Percentiles rank a stretch among this genome's conserved stretches.
Evolutionary conservation across 2,113 vertebrate genomes (phyloP).

Genomic region (Struthidea cinerea): DNA sequence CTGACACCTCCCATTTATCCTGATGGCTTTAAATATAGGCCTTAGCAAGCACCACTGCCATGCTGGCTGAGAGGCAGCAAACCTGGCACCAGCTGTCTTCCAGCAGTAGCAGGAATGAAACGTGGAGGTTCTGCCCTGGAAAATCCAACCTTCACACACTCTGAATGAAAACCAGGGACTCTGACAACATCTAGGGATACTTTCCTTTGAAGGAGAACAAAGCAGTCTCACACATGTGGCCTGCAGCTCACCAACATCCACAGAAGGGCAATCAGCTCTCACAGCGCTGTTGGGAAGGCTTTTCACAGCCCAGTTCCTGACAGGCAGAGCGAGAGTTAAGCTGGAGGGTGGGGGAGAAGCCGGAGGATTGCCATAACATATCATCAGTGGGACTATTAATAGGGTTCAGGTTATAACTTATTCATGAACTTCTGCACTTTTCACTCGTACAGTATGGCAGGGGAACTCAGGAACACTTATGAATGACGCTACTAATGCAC

Average conservation of each 20-base stretch:
- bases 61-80: neutral
- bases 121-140: neutral
- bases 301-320: neutral
- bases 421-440: conserved; percentile 60
- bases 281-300: neutral
- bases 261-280: neutral
- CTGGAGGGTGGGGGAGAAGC: neutral
- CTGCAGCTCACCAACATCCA: neutral
- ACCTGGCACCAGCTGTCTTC: neutral
- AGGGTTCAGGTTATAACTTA: conserved; percentile 55
- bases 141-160: neutral
- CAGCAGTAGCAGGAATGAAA: neutral
- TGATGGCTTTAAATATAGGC: neutral
- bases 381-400: conserved; percentile 54
- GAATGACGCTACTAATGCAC: conserved; percentile 33
- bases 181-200: neutral
- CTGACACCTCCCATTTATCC: neutral
- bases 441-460: neutral
- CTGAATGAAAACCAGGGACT: neutral
- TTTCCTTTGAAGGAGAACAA: neutral
- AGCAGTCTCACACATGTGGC: neutral
- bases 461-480: conserved; percentile 21
- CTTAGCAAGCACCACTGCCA: neutral
- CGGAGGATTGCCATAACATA: conserved; percentile 29
- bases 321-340: conserved; percentile 31